A percentile compares a stretch with the other conserved stretches of the same genome.
These are phyloP conservation scores for Lagopus muta DNA, from an alignment of 2,113 vertebrate genomes.

Conservation along the genomic window DNA sequence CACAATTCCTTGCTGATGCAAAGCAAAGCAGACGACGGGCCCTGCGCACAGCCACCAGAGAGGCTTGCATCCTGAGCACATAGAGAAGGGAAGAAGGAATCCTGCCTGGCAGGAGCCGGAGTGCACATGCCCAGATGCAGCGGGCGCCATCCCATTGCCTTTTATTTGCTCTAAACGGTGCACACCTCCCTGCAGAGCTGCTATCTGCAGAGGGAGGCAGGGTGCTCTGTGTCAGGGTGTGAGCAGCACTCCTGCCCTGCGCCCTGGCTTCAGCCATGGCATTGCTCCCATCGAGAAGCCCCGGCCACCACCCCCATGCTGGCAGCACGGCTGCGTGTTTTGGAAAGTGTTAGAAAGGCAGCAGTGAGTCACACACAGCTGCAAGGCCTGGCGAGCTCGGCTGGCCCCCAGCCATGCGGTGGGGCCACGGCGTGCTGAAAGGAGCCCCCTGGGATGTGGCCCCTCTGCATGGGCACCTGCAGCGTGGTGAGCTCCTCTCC, in stretches of 20 bases:
- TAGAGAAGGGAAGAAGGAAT: background rate
- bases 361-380: conserved; percentile 67
- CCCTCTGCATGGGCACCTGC: rapidly evolving
- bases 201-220: background rate
- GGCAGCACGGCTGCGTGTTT: background rate
- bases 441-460: background rate
- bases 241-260: background rate
- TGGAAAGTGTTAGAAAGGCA: conserved; percentile 48
- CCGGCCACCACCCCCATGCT: background rate
- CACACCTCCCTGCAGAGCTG: background rate
- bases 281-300: rapidly evolving
- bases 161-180: rapidly evolving
- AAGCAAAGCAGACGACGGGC: background rate
- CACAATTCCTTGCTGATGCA: background rate
- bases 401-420: background rate
- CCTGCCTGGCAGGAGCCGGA: background rate
- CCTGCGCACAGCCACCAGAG: background rate
- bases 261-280: background rate
- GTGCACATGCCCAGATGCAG: rapidly evolving
- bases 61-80: background rate
- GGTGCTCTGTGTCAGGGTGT: background rate
- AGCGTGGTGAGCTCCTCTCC: background rate
- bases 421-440: background rate
- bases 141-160: rapidly evolving
- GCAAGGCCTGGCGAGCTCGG: background rate